Conservation (phyloP, 2,888 invertebrate genomes). For the Hoplodrina ambigua region DNA sequence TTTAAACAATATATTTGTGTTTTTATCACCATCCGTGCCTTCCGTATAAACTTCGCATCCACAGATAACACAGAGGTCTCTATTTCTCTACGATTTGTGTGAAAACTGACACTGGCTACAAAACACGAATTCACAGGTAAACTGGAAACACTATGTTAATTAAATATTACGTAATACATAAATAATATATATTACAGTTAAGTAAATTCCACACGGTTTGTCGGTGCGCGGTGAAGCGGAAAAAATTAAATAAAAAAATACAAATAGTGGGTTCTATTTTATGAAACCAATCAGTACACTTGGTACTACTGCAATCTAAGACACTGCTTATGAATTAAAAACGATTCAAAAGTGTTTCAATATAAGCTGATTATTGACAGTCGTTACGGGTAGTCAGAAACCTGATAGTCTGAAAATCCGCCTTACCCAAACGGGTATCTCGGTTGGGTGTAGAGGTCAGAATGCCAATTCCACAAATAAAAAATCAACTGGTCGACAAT, state of each 20-base stretch:
- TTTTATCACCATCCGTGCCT: slow-evolving; percentile 55
- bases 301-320: too few relatives aligned
- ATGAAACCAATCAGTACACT: not conserved
- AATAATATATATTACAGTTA: slow-evolving; percentile 44
- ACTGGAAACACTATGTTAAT: slow-evolving; percentile 70
- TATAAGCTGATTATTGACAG: too few relatives aligned
- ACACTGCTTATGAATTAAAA: too few relatives aligned
- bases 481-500: too few relatives aligned
- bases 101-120: slow-evolving; percentile 75
- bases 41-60: slow-evolving; percentile 61
- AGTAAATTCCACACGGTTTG: slow-evolving; percentile 8
- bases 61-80: slow-evolving; percentile 31
- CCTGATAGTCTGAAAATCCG: too few relatives aligned
- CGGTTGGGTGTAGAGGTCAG: too few relatives aligned
- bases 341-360: too few relatives aligned
- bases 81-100: slow-evolving; percentile 74
- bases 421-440: too few relatives aligned
- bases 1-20: not conserved
- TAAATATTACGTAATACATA: slow-evolving; percentile 55
- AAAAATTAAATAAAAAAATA: not conserved
- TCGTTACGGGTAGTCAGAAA: too few relatives aligned
- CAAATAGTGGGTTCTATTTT: not conserved
- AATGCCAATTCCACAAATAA: too few relatives aligned
- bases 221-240: slow-evolving; percentile 1
- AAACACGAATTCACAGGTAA: slow-evolving; percentile 76